A percentile compares a stretch with the other conserved stretches of the same genome.
phyloP scores from a whole-genome alignment of 2,888 invertebrate genomes.

The Epirrita christyi region DNA sequence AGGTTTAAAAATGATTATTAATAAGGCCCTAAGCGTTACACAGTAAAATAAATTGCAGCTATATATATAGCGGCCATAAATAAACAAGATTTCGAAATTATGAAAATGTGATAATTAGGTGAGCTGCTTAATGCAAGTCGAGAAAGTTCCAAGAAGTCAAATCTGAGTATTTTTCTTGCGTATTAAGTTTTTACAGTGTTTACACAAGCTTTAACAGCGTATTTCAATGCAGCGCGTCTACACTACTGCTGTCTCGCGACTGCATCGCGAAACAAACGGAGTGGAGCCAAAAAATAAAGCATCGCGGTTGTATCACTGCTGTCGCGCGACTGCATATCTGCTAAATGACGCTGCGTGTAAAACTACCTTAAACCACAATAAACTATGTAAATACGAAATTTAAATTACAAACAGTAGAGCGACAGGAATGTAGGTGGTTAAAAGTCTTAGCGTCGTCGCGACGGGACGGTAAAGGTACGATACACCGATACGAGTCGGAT shows the following conservation, averaged over 20 bases:
- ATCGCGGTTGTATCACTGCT: too few relatives aligned
- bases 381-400: conserved; percentile 76
- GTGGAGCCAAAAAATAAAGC: too few relatives aligned
- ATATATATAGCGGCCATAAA: too few relatives aligned
- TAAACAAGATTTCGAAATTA: conserved; percentile 15
- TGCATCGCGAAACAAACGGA: too few relatives aligned
- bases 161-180: conserved; percentile 53
- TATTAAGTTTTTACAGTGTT: too few relatives aligned
- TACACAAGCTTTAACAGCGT: too few relatives aligned
- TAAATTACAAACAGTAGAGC: conserved; percentile 70
- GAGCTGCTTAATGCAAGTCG: conserved; percentile 26
- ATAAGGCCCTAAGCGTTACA: too few relatives aligned
- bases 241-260: too few relatives aligned
- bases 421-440: conserved; percentile 42
- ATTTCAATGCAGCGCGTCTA: too few relatives aligned
- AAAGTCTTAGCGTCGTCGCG: neutral
- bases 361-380: conserved; percentile 64
- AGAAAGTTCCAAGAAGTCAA: conserved; percentile 45
- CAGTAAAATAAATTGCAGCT: too few relatives aligned
- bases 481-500: neutral
- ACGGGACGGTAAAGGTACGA: conserved; percentile 6
- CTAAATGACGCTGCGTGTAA: too few relatives aligned
- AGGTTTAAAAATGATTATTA: too few relatives aligned
- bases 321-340: conserved; percentile 39
- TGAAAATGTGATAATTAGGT: conserved; percentile 23